Percentiles rank a stretch among this genome's conserved stretches.
These are phyloP conservation scores for Rhyacophila brunnea DNA, from an alignment of 1,140 invertebrate species.

Conservation along the genomic window DNA sequence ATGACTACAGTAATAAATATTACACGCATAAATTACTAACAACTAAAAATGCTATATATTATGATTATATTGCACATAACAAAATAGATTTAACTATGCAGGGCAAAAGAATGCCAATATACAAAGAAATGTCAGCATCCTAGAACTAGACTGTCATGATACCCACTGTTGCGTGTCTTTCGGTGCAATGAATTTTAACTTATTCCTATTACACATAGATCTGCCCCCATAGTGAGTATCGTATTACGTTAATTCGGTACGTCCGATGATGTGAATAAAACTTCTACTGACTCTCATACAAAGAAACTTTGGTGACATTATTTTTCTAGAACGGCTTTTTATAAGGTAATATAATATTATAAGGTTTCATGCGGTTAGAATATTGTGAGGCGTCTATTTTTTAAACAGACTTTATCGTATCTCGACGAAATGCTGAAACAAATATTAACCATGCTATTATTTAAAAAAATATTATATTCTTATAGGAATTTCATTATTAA, in stretches of 20 bases:
- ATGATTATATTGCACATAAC: too few relatives aligned
- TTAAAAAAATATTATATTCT: too few relatives aligned
- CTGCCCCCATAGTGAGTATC: conserved; percentile 18
- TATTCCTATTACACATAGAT: conserved; percentile 24
- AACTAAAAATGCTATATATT: too few relatives aligned
- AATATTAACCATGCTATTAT: too few relatives aligned
- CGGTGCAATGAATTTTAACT: conserved; percentile 10
- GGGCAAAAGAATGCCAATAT: too few relatives aligned
- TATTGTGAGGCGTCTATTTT: conserved; percentile 8
- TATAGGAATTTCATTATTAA: too few relatives aligned
- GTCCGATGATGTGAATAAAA: conserved; percentile 8
- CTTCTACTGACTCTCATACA: conserved; percentile 1
- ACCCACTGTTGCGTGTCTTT: not conserved
- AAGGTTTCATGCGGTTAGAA: conserved; percentile 25
- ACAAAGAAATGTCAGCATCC: too few relatives aligned
- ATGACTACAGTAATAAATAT: too few relatives aligned
- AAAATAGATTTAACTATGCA: too few relatives aligned
- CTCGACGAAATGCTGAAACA: too few relatives aligned
- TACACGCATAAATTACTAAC: too few relatives aligned
- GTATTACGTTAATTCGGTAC: conserved; percentile 20
- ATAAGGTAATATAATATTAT: conserved; percentile 18
- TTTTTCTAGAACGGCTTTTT: conserved; percentile 14
- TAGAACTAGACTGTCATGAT: not conserved
- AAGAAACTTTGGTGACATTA: conserved; percentile 24
- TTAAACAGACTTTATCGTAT: conserved; percentile 2